Percentiles rank a stretch among this genome's conserved stretches.
Evolutionary conservation across 1,140 invertebrate genomes (phyloP).

Genomic region (Theocolax elegans): DNA sequence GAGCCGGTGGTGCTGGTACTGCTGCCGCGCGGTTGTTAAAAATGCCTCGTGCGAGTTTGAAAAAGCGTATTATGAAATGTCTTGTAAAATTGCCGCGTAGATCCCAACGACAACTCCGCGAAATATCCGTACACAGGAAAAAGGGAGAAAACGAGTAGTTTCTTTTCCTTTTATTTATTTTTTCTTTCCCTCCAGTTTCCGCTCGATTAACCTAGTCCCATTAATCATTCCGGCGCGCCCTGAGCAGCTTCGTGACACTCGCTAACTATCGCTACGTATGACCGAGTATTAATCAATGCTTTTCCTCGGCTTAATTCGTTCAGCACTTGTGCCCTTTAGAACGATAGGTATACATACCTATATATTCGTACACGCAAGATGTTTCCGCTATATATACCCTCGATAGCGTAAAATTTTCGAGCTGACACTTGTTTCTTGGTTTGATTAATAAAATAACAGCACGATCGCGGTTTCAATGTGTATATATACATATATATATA

Average conservation of each 20-base stretch:
- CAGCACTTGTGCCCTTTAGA: slow-evolving; percentile 37
- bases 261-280: slow-evolving; percentile 46
- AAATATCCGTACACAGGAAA: not conserved
- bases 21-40: too few species aligned
- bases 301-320: slow-evolving; percentile 2
- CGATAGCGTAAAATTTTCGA: not conserved
- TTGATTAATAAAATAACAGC: slow-evolving; percentile 37
- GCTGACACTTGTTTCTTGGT: slow-evolving; percentile 5
- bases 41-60: not conserved
- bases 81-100: not conserved
- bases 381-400: not conserved
- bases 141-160: slow-evolving; percentile 4
- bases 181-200: slow-evolving; percentile 38
- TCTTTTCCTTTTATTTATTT: too few species aligned
- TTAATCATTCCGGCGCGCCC: slow-evolving; percentile 45
- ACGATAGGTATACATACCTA: slow-evolving; percentile 25
- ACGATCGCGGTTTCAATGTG: not conserved
- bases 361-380: not conserved
- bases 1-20: too few species aligned
- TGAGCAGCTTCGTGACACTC: slow-evolving; percentile 47
- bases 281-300: slow-evolving; percentile 54
- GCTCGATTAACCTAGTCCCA: slow-evolving; percentile 35
- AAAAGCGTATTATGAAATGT: slow-evolving; percentile 13
- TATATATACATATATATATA: too few species aligned
- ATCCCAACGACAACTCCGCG: too few species aligned